These are phyloP conservation scores for Streptopelia turtur DNA, from an alignment of 2,797 vertebrate genomes.

Conservation along the genomic window DNA sequence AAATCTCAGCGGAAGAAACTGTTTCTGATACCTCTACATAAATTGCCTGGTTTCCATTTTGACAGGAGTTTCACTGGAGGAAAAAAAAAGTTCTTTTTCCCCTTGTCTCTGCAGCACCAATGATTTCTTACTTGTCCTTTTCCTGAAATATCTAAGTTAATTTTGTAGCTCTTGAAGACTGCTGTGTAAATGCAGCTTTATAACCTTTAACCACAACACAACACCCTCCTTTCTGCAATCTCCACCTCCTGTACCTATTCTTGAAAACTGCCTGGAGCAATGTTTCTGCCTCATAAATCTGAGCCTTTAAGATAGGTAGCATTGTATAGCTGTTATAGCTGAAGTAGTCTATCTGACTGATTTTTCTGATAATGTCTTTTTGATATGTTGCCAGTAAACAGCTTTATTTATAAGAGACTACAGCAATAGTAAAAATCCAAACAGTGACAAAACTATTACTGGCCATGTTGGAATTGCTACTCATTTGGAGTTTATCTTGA, in stretches of 20 bases:
- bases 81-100: background rate
- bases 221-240: background rate
- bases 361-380: constrained; percentile 24
- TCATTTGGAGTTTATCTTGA: background rate
- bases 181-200: background rate
- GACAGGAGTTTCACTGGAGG: background rate
- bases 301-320: background rate
- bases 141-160: constrained; percentile 57
- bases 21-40: background rate
- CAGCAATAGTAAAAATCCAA: accelerated
- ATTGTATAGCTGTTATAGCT: background rate
- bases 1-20: constrained; percentile 42
- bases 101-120: background rate
- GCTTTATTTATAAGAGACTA: background rate
- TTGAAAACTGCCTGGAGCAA: constrained; percentile 46
- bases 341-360: background rate
- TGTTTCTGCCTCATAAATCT: constrained; percentile 39
- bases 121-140: constrained; percentile 2
- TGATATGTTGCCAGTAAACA: background rate
- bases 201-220: constrained; percentile 37
- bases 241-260: constrained; percentile 21
- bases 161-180: constrained; percentile 48
- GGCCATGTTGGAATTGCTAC: background rate
- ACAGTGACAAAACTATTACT: background rate
- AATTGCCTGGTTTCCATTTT: background rate